These are phyloP conservation scores for Plebejus anna DNA, from an alignment of 2,888 invertebrate species.

Conservation along the genomic window DNA sequence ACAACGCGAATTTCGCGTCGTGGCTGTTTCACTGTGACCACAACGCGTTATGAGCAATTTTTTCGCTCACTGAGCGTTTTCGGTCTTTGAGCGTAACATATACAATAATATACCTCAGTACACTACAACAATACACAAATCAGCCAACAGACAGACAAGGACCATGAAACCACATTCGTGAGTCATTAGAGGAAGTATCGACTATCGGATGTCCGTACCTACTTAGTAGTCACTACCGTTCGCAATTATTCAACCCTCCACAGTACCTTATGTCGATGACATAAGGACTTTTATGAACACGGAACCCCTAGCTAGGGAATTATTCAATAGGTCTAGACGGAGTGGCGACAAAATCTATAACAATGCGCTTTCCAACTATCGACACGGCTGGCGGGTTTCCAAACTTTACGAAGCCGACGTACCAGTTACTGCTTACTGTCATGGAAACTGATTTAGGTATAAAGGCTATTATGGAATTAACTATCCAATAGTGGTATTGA, in stretches of 20 bases:
- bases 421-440: not conserved
- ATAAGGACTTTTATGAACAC: not conserved
- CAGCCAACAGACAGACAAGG: not conserved
- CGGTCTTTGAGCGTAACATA: too few species aligned
- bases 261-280: not conserved
- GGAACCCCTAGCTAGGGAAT: conserved; percentile 38
- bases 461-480: too few species aligned
- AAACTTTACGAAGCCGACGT: conserved; percentile 20
- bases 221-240: not conserved
- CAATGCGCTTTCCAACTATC: conserved; percentile 39
- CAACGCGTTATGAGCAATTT: too few species aligned
- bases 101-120: too few species aligned
- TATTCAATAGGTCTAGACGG: conserved; percentile 56
- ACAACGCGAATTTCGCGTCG: too few species aligned
- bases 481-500: too few species aligned
- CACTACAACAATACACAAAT: too few species aligned
- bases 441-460: not conserved
- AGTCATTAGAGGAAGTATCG: conserved; percentile 25
- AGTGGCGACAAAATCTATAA: conserved; percentile 53
- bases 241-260: not conserved
- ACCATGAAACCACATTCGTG: not conserved
- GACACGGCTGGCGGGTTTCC: conserved; percentile 20
- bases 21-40: too few species aligned
- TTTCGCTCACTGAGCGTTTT: too few species aligned
- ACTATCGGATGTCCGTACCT: not conserved